Evolutionary conservation across 1,140 invertebrate genomes (phyloP), one percentile per base, ranked within the genome.

Genomic region (Homalodisca vitripennis): DNA sequence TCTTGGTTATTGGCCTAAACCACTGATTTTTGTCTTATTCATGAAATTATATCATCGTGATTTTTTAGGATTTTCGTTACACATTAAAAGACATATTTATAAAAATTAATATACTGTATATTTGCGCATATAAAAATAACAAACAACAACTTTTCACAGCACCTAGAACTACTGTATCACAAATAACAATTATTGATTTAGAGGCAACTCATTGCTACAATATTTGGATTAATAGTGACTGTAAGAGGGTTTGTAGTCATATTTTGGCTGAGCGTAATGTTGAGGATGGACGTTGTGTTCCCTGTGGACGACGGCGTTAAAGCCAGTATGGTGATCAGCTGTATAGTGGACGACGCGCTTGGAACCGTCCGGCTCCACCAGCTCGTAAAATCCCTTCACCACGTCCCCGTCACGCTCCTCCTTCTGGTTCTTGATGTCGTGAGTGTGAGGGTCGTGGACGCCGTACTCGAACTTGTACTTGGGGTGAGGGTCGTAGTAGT

Each of bases 351-450:
- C 74, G 1, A 67, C 67, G 22, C 75, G 65, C 30, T 55, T 53
- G 20, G 71, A 68, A 31, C 75, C 75, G 71, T 76, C 75, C 32
- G 75, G 70, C 48, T 76, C 72, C 14, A 75, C 66, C n/a, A 75
- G 71, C 30, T 46, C 34, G 62, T 64, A 64, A 24, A 29, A 34
- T 29, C 62, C 62, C n/a, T 64, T 29, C 1, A 67, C 73, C 70
- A 77, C 79, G 67, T 87, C 85, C 0, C 85, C 80, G 72, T 83
- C 79, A 13, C 83, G 76, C 29, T 80, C 77, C 75, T 85, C 85
- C 53, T 81, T 77, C 67, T 85, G 84, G 71, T 79, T 80, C 75
- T 86, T 85, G 70, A 84, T 79, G 74, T 86, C 85, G n/a, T 82
- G 82, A 46, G 84, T 85, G 75, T 84, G 79, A 26, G 79, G 77